These are phyloP conservation scores for Alloplasta piceator DNA, from an alignment of 2,888 invertebrate genomes.

Conservation along the genomic window DNA sequence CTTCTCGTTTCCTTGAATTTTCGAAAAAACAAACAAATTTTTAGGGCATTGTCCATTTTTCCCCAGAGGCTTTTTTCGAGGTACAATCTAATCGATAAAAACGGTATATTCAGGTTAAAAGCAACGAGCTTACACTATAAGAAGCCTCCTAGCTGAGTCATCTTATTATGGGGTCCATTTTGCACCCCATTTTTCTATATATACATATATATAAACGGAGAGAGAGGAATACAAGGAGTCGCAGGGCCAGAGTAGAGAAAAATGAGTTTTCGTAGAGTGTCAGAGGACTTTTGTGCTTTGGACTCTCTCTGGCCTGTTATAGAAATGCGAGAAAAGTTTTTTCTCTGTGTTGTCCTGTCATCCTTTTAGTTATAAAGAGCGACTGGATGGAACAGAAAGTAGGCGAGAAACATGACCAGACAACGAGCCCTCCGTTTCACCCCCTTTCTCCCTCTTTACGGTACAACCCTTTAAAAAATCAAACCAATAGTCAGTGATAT, in stretches of 20 bases:
- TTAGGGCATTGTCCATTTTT: too few relatives aligned
- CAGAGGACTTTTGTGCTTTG: conserved; percentile 56
- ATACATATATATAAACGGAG: conserved; percentile 14
- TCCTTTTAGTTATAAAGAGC: conserved; percentile 1
- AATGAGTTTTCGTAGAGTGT: conserved; percentile 65
- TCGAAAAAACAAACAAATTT: too few relatives aligned
- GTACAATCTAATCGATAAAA: too few relatives aligned
- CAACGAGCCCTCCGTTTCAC: conserved; percentile 36
- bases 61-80: too few relatives aligned
- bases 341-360: conserved; percentile 22
- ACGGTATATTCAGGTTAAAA: too few relatives aligned
- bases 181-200: not conserved
- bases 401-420: conserved; percentile 39
- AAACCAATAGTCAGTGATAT: too few relatives aligned
- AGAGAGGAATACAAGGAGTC: conserved; percentile 50
- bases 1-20: too few relatives aligned
- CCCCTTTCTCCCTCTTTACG: not conserved
- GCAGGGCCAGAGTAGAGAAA: conserved; percentile 53
- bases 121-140: too few relatives aligned
- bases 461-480: too few relatives aligned
- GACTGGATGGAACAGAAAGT: conserved; percentile 38
- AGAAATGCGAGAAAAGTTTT: conserved; percentile 47
- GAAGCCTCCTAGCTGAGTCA: too few relatives aligned
- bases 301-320: conserved; percentile 39
- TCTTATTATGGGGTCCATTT: too few relatives aligned